Percentiles rank a stretch among this genome's conserved stretches.
phyloP scores from a whole-genome alignment of 2,113 vertebrate species.

The Antechinus stuartii region DNA sequence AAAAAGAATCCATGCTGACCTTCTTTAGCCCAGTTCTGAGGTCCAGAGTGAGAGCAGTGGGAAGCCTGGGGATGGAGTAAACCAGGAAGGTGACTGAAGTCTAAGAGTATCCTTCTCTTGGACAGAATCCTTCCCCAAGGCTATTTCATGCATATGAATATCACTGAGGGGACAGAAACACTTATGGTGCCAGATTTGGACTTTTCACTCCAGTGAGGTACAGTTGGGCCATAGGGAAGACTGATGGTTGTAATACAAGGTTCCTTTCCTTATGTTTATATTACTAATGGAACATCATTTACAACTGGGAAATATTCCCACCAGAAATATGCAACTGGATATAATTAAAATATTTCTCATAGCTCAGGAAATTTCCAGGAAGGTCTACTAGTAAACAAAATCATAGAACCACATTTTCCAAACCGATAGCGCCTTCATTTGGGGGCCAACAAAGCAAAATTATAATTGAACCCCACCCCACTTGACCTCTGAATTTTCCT shows the following conservation, averaged over 20 bases:
- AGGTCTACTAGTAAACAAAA: conserved; percentile 59
- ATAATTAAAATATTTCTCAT: conserved; percentile 63
- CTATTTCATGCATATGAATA: neutral
- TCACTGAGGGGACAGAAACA: neutral
- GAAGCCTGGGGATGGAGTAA: neutral
- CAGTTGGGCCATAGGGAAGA: neutral
- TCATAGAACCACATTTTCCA: conserved; percentile 55
- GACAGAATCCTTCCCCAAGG: neutral
- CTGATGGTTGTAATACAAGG: neutral
- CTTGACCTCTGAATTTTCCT: neutral
- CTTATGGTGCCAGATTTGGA: neutral
- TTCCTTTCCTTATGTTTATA: neutral
- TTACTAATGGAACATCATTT: conserved; percentile 42
- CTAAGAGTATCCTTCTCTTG: neutral
- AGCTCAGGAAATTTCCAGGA: conserved; percentile 62
- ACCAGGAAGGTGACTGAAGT: neutral
- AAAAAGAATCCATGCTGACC: neutral
- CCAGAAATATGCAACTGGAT: conserved; percentile 32
- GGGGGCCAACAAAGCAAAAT: conserved; percentile 63
- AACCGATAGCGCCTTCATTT: conserved; percentile 53
- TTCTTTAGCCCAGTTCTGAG: neutral
- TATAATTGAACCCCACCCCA: conserved; percentile 14
- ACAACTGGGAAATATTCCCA: conserved; percentile 51
- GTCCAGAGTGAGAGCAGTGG: neutral
- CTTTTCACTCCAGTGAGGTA: neutral